Conservation (phyloP, 2,113 vertebrate species). For the Anser cygnoides region DNA sequence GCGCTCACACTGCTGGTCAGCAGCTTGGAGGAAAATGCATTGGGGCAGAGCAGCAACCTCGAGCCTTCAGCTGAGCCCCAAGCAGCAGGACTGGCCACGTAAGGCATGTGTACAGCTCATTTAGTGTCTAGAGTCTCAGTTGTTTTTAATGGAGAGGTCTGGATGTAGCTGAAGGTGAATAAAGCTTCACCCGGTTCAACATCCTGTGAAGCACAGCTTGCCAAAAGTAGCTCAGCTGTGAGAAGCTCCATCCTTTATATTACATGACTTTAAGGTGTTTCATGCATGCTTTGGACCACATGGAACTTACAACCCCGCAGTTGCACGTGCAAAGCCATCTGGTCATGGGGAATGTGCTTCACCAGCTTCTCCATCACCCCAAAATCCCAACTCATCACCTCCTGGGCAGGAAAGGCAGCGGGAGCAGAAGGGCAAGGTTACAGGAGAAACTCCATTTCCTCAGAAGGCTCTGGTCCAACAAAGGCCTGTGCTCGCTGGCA, state of each 20-base stretch:
- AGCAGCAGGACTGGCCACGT: background rate
- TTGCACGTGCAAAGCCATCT: background rate
- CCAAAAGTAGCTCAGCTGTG: background rate
- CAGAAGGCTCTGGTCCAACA: background rate
- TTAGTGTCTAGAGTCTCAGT: background rate
- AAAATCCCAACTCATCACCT: background rate
- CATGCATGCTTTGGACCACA: background rate
- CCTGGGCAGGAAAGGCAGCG: background rate
- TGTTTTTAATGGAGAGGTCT: background rate
- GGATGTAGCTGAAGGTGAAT: background rate
- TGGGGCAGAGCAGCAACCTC: accelerated
- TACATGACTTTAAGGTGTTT: background rate
- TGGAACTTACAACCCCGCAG: background rate
- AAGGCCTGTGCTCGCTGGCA: background rate
- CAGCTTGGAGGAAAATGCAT: background rate
- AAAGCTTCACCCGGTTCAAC: accelerated
- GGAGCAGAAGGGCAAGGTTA: background rate
- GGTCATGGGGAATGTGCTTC: background rate
- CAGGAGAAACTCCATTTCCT: background rate
- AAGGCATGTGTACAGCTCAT: background rate
- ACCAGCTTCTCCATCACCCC: background rate
- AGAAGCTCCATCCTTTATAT: background rate
- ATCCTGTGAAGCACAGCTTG: background rate
- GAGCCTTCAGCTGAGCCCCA: background rate
- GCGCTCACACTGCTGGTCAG: background rate